Evolutionary conservation across 2,113 vertebrate species (phyloP), one percentile per base, ranked within the genome.

Genomic region (Silurus asotus): DNA sequence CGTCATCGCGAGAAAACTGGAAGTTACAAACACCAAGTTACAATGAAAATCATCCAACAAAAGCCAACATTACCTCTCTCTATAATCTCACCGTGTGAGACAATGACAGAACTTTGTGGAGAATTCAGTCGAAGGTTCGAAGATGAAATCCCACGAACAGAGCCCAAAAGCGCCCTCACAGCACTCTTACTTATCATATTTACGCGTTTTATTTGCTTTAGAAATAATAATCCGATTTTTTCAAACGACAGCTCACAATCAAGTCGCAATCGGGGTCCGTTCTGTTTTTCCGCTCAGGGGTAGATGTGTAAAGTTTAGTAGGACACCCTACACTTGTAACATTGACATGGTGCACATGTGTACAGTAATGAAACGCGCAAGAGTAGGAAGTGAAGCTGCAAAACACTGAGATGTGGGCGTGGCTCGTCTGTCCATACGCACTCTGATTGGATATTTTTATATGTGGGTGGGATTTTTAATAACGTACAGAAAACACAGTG

Each of bases 101-200:
- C 48, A 72, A 61, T 83, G 0, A 10, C 74, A 48, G 84, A 77
- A 70, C 56, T 87, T 74, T 87, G 84, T 25, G 83, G 37, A 59
- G 87, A 91, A 25, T 81, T 87, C 61, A 83, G 49, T 51, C 83
- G 78, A n/a, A 37, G 69, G 10, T 55, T 75, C 3, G 37, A 67
- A 55, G 70, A 74, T 20, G 65, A 86, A 80, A 88, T 65, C 13
- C 82, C 89, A 56, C 88, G 79, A 13, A 89, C 53, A 37, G 82
- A 82, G 53, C 75, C 82, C 58, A 88, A 51, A 83, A 90, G 55
- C 77, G 72, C 88, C n/a, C 51, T 90, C 55, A 86, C 51, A 23
- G 87, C 76, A 48, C 82, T 86, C 80, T 75, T 89, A 72, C 85
- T 85, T 72, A 90, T 77, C 91, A 91, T 91, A 19, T 61, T 90